phyloP scores from a whole-genome alignment of 2,113 vertebrate genomes.

The Xyliphius kryptos region DNA sequence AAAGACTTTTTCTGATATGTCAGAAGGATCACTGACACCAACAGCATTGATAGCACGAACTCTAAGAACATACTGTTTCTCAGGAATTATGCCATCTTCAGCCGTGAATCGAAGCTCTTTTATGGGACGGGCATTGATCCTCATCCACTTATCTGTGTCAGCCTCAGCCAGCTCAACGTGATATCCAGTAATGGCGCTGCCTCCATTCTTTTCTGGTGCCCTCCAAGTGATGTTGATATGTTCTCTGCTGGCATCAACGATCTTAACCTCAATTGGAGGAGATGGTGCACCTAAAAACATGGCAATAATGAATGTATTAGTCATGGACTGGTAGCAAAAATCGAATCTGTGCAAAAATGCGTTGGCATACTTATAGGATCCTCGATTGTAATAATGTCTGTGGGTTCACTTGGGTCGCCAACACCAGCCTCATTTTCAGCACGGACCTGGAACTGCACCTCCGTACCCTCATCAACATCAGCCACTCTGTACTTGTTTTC shows the following conservation, averaged over 20 bases:
- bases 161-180: slow-evolving; percentile 92
- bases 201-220: slow-evolving; percentile 85
- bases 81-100: slow-evolving; percentile 87
- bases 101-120: slow-evolving; percentile 88
- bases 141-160: slow-evolving; percentile 93
- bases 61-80: slow-evolving; percentile 90
- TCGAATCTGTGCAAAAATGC: too few species aligned
- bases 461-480: slow-evolving; percentile 92
- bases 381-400: slow-evolving; percentile 80
- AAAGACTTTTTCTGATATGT: slow-evolving; percentile 86
- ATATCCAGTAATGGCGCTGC: slow-evolving; percentile 87
- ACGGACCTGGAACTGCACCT: too few species aligned
- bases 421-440: slow-evolving; percentile 96
- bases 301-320: too few species aligned
- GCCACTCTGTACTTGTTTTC: slow-evolving; percentile 85
- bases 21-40: slow-evolving; percentile 89
- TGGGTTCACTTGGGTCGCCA: slow-evolving; percentile 93
- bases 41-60: slow-evolving; percentile 90
- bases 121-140: slow-evolving; percentile 86
- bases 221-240: slow-evolving; percentile 93
- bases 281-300: slow-evolving; percentile 77
- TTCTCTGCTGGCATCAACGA: slow-evolving; percentile 83
- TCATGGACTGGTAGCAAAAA: too few species aligned
- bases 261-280: slow-evolving; percentile 80
- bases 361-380: slow-evolving; percentile 79